Evolutionary conservation across 2,797 vertebrate species (phyloP).

Genomic region (Sebastes minor): DNA sequence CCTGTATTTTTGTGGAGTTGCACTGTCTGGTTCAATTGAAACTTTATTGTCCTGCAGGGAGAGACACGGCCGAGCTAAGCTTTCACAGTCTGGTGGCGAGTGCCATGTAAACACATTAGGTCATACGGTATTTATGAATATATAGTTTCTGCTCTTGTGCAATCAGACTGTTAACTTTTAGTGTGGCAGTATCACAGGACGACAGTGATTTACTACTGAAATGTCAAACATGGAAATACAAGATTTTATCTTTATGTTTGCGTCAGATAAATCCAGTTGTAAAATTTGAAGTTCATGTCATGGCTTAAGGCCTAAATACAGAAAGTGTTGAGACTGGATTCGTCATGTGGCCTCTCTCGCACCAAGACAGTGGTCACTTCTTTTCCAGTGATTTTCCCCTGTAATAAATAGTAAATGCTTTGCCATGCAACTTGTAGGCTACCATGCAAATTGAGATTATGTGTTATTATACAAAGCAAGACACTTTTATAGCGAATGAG

Average conservation of each 20-base stretch:
- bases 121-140: constrained; percentile 51
- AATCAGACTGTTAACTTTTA: constrained; percentile 32
- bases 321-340: not conserved
- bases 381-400: not conserved
- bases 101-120: constrained; percentile 61
- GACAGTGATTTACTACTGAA: constrained; percentile 11
- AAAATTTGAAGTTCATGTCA: not conserved
- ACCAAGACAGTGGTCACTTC: not conserved
- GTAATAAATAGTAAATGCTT: not conserved
- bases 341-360: not conserved
- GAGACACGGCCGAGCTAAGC: constrained; percentile 42
- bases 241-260: constrained; percentile 2
- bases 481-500: not conserved
- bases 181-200: not conserved
- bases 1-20: constrained; percentile 30
- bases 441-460: not conserved
- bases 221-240: not conserved
- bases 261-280: not conserved
- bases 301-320: not conserved
- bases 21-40: constrained; percentile 54
- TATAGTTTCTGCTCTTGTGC: constrained; percentile 49
- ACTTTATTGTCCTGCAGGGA: constrained; percentile 63
- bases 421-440: not conserved
- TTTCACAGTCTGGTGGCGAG: constrained; percentile 58
- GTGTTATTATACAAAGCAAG: not conserved